Base-by-base conservation (phyloP, 2,113 vertebrate species). In the Enhydra lutris region DNA sequence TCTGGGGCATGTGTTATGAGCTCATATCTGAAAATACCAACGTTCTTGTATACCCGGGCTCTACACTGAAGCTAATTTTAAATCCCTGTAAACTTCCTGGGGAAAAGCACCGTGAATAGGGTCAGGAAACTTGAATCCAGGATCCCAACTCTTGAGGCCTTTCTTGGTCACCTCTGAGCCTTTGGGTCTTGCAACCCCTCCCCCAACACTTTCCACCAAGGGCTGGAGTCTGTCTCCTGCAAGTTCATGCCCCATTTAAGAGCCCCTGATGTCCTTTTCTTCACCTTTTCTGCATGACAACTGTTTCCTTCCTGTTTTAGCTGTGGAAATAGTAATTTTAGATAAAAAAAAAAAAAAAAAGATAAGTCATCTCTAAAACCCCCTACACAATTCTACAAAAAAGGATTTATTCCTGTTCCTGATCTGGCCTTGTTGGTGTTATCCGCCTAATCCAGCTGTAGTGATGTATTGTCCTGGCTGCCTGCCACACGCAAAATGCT, bases 381-480 rank as follows among this genome's bases (percentile, higher is more conserved):
- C 65, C 65, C 81, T 95, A 57, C 71, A 69, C 76, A 94, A 57
- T 95, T 95, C 88, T 94, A n/a, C 90, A 69, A 24, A 93, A 76
- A 67, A 96, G 76, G 81, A 94, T 95, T 97, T 94, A 88, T 95
- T 92, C 92, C 74, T 92, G 81, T 96, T 94, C 81, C 65, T 82
- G 96, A 52, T 80, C 71, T 96, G 97, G 83, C 74, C 89, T 92
- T 92, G 76, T 26, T 83, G 84, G 50, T 42, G 81, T 95, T 97
- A 95, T 96, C 97, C 97, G 87, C 88, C 92, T 96, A 96, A 97
- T 94, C 89, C 94, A 98, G 97, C 97, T 94, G 95, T n/a, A 59
- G 57, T 95, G 96, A 98, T 95, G 92, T 79, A 93, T 92, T 84
- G 17, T 39, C 10, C 71, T 98, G 98, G 98, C 97, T 88, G 84